Evolutionary conservation across 2,113 vertebrate genomes (phyloP), one percentile per base, ranked within the genome.

Genomic region (Ameiurus melas): DNA sequence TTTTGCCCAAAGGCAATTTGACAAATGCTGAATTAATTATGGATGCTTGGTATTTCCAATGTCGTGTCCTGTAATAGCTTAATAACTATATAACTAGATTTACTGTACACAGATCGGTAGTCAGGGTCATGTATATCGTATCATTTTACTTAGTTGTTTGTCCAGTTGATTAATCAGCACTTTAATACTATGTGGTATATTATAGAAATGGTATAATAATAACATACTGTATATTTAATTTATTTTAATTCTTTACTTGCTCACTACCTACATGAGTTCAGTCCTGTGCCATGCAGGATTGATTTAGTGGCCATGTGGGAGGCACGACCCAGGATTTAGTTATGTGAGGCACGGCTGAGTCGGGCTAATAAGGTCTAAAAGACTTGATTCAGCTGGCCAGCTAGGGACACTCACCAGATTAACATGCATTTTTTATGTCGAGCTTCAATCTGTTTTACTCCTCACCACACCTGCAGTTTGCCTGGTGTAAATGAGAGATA

Each of bases 281-380:
- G 55, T 36, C 79, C 3, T 57, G 78, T 53, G 75, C 25, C 39
- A 47, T 47, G 22, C 58, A 30, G 36, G 27, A 83, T 79, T 78
- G 53, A n/a, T 51, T 84, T 1, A 10, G 30, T 22, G 30, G 64
- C 22, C 27, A 73, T 36, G 73, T 75, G 70, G 70, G 70, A 87
- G 83, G 85, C 86, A 91, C 93, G 91, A 86, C 85, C 85, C 78
- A 36, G 89, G 91, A 89, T 88, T 90, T 89, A 85, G 80, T 51
- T n/a, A 55, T 17, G 51, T 75, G 68, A 87, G 86, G 57, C 83
- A 73, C 66, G 71, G 90, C 86, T 70, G 36, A 70, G 71, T 66
- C 30, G 53, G 90, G 88, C 90, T 91, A 91, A 91, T 91, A 87
- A 79, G 86, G 83, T 82, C 88, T 91, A 83, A 86, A 89, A 66